Evolutionary conservation across 2,797 vertebrate genomes (phyloP).

Genomic region (Crenichthys baileyi): DNA sequence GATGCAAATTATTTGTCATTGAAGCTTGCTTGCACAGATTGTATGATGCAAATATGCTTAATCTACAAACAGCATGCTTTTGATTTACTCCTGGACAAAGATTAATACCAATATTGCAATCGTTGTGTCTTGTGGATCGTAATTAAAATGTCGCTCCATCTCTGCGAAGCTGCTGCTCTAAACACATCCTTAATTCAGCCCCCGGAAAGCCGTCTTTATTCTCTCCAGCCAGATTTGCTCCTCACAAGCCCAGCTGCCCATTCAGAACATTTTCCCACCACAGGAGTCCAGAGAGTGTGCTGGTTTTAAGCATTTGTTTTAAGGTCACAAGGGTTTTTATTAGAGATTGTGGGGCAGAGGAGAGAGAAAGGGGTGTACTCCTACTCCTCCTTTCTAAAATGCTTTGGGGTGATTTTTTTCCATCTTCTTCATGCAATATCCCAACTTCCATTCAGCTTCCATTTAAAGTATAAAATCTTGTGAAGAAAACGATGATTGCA

Average conservation of each 20-base stretch:
- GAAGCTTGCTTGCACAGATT: neutral
- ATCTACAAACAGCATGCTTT: neutral
- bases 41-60: neutral
- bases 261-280: slow-evolving; percentile 77
- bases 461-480: neutral
- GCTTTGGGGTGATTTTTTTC: slow-evolving; percentile 14
- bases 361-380: slow-evolving; percentile 15
- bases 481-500: neutral
- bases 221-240: slow-evolving; percentile 47
- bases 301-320: slow-evolving; percentile 63
- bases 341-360: slow-evolving; percentile 31
- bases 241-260: slow-evolving; percentile 63
- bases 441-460: neutral
- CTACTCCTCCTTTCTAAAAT: slow-evolving; percentile 42
- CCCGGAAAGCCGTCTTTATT: slow-evolving; percentile 62
- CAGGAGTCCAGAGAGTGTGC: slow-evolving; percentile 65
- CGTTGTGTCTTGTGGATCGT: slow-evolving; percentile 19
- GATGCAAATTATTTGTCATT: neutral
- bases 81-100: neutral
- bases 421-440: neutral
- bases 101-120: slow-evolving; percentile 3
- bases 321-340: slow-evolving; percentile 62
- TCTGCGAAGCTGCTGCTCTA: slow-evolving; percentile 40
- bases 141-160: slow-evolving; percentile 57
- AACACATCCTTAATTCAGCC: slow-evolving; percentile 59